Evolutionary conservation across 2,113 vertebrate genomes (phyloP).

Genomic region (Clarias batrachus): DNA sequence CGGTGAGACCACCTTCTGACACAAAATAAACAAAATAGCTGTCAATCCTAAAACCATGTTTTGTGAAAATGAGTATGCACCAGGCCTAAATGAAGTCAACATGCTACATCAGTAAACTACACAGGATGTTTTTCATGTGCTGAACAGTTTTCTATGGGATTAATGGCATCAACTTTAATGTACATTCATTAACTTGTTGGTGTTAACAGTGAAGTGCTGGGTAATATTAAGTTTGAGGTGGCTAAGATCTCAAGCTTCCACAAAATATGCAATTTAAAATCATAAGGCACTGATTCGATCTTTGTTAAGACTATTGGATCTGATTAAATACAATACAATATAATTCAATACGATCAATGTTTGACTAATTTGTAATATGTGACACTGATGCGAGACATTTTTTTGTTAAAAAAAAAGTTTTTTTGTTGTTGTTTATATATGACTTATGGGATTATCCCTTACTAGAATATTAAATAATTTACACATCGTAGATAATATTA

Average conservation of each 20-base stretch:
- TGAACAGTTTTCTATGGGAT: background rate
- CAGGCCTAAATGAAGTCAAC: background rate
- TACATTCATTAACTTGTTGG: background rate
- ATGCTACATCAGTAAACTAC: background rate
- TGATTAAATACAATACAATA: background rate
- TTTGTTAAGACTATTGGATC: background rate
- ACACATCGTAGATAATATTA: no score
- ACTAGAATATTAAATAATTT: no score
- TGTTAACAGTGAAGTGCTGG: background rate
- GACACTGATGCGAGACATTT: no score
- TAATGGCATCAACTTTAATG: background rate
- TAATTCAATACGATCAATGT: background rate
- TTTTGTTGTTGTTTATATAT: no score
- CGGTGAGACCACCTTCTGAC: conserved; percentile 67
- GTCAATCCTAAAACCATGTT: background rate
- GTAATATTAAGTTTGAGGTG: background rate
- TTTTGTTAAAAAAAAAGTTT: no score
- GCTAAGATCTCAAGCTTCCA: background rate
- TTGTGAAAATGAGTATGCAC: background rate
- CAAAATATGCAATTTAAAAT: background rate
- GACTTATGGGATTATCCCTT: no score
- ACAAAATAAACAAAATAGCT: background rate
- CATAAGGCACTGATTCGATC: background rate
- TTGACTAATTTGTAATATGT: background rate
- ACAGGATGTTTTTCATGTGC: background rate